Conservation (phyloP, 2,797 vertebrate species). For the Aeoliscus strigatus region DNA sequence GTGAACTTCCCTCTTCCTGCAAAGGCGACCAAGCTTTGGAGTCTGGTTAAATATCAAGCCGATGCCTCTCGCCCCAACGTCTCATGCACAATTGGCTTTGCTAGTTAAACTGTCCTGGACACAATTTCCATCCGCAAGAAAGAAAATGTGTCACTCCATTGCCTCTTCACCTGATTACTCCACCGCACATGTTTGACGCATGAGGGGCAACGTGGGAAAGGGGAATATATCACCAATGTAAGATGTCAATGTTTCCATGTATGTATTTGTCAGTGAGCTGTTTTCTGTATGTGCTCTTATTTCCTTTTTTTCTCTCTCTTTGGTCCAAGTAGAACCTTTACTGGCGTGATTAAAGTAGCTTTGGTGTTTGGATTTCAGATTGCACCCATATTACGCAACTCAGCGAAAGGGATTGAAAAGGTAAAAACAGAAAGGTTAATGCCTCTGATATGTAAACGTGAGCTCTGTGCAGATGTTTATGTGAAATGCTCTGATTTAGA, state of each 20-base stretch:
- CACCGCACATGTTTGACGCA: conserved; percentile 41
- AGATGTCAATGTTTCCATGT: conserved; percentile 66
- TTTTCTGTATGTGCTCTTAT: conserved; percentile 62
- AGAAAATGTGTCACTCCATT: conserved; percentile 54
- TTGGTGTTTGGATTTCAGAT: conserved; percentile 49
- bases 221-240: conserved; percentile 45
- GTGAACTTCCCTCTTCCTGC: conserved; percentile 32
- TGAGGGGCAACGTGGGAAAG: conserved; percentile 39
- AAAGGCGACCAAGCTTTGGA: conserved; percentile 28
- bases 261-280: conserved; percentile 71
- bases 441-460: conserved; percentile 52
- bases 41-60: conserved; percentile 70
- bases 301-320: no score
- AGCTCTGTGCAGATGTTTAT: conserved; percentile 26
- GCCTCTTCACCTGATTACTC: conserved; percentile 51
- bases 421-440: conserved; percentile 23
- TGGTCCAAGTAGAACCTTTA: conserved; percentile 53
- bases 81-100: conserved; percentile 54
- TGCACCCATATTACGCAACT: conserved; percentile 19
- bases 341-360: conserved; percentile 44
- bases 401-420: conserved; percentile 3
- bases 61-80: conserved; percentile 46
- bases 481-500: conserved; percentile 24
- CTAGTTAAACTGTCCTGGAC: conserved; percentile 68
- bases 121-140: conserved; percentile 55